Evolutionary conservation across 2,888 invertebrate species (phyloP).

Genomic region (Elegia similella): DNA sequence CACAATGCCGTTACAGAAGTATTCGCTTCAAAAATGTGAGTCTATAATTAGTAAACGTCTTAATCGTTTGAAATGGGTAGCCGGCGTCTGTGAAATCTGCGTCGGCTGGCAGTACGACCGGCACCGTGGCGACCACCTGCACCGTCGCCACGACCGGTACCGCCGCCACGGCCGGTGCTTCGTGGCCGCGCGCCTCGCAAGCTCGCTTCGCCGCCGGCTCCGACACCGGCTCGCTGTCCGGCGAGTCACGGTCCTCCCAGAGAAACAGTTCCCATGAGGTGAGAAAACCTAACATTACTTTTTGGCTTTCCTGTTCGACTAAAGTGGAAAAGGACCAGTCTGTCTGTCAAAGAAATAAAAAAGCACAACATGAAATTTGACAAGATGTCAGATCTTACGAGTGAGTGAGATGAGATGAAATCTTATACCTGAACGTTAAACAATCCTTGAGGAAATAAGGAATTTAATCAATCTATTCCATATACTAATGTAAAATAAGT

Average conservation of each 20-base stretch:
- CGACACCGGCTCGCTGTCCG: slow-evolving; percentile 85
- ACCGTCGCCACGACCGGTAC: slow-evolving; percentile 56
- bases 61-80: slow-evolving; percentile 31
- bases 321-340: no score
- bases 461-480: no score
- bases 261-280: slow-evolving; percentile 46
- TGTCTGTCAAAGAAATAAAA: no score
- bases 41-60: background rate
- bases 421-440: no score
- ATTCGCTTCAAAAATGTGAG: no score
- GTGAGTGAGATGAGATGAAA: no score
- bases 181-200: slow-evolving; percentile 48
- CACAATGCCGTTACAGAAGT: no score
- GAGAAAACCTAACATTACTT: slow-evolving; percentile 7
- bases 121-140: slow-evolving; percentile 55
- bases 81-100: slow-evolving; percentile 63
- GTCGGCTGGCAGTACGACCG: slow-evolving; percentile 56
- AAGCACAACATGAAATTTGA: no score
- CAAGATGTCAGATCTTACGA: no score
- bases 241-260: slow-evolving; percentile 84
- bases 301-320: background rate
- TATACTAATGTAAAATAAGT: no score
- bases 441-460: no score
- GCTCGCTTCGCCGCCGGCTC: slow-evolving; percentile 41
- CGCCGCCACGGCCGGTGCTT: slow-evolving; percentile 40